phyloP scores from a whole-genome alignment of 1,140 invertebrate genomes.

The Scylla paramamosain region DNA sequence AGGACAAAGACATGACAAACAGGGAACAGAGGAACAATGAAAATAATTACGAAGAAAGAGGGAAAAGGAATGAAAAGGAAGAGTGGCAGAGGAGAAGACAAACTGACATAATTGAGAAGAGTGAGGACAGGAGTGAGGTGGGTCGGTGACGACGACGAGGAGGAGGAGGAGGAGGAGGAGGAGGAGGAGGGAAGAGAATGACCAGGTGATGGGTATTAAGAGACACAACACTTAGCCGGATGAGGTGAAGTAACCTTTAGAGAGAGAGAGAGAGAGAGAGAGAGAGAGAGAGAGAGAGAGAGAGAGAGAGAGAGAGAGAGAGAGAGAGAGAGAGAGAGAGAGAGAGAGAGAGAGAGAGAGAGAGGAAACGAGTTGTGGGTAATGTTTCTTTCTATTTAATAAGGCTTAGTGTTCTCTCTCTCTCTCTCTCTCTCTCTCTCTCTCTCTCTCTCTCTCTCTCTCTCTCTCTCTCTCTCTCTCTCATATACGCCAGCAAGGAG shows the following conservation, averaged over 20 bases:
- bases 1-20: neutral
- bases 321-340: conserved; percentile 15
- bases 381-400: neutral
- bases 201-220: neutral
- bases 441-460: conserved; percentile 20
- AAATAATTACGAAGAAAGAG: neutral
- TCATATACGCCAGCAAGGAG: neutral
- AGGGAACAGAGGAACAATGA: neutral
- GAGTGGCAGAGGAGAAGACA: neutral
- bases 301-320: neutral
- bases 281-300: neutral
- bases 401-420: neutral
- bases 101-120: neutral
- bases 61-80: neutral
- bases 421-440: conserved; percentile 20
- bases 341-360: neutral
- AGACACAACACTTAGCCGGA: neutral
- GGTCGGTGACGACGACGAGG: neutral
- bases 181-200: neutral
- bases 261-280: neutral
- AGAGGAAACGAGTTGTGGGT: neutral
- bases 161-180: neutral
- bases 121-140: neutral
- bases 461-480: conserved; percentile 20
- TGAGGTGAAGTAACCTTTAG: neutral